Evolutionary conservation across 2,113 vertebrate species (phyloP).

Genomic region (Marmota flaviventris): DNA sequence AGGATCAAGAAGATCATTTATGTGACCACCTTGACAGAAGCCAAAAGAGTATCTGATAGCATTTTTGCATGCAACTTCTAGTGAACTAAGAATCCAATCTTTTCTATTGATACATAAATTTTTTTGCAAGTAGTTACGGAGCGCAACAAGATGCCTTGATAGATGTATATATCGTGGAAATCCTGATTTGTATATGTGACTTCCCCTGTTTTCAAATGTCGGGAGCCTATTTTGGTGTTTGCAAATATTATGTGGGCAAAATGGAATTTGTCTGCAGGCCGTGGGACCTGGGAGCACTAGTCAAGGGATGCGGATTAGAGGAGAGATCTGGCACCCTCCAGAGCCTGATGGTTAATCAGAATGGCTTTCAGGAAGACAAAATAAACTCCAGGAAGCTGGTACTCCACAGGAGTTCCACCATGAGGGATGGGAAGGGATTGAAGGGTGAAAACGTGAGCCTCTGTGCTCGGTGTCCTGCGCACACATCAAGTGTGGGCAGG

Average conservation of each 20-base stretch:
- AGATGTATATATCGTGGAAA: neutral
- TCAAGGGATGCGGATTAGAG: rapidly evolving
- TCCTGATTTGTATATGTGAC: neutral
- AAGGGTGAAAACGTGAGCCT: rapidly evolving
- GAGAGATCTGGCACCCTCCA: rapidly evolving
- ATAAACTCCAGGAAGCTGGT: neutral
- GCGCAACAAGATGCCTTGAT: neutral
- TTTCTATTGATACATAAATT: neutral
- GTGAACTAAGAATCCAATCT: neutral
- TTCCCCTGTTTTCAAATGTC: neutral
- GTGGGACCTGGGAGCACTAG: rapidly evolving
- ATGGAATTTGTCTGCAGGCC: neutral
- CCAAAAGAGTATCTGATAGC: neutral
- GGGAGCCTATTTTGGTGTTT: neutral
- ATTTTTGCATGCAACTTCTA: neutral
- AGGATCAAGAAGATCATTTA: neutral
- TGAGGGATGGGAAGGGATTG: neutral
- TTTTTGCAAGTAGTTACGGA: too few species aligned
- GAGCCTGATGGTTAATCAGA: rapidly evolving
- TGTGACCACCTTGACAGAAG: neutral
- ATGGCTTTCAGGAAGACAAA: neutral
- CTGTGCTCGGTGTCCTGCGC: rapidly evolving
- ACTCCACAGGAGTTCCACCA: too few species aligned
- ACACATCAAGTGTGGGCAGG: rapidly evolving
- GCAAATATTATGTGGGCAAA: neutral